phyloP scores from a whole-genome alignment of 2,888 invertebrate genomes.

The Pinctada fucata region DNA sequence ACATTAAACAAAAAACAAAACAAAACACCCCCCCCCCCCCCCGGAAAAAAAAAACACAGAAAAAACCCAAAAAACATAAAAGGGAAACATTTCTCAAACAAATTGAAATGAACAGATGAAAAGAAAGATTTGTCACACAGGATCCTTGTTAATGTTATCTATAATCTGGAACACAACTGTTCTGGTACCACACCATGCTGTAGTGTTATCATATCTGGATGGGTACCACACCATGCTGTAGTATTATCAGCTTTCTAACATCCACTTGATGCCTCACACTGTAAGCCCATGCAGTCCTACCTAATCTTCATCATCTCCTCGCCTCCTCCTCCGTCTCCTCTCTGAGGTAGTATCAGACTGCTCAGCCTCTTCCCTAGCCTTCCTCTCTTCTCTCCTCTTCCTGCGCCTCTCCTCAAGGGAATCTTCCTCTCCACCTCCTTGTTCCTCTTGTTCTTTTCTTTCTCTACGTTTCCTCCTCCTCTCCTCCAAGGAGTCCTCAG shows the following conservation, averaged over 20 bases:
- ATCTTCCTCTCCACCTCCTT: conserved; percentile 12
- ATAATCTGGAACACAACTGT: no score
- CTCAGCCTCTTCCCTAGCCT: conserved; percentile 26
- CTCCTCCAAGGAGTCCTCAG: conserved; percentile 24
- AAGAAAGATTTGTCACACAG: no score
- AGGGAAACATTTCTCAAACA: no score
- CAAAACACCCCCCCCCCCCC: no score
- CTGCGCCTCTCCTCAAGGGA: conserved; percentile 1
- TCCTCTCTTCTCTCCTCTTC: conserved; percentile 33
- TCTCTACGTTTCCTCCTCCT: conserved; percentile 25
- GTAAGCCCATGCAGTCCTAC: conserved; percentile 12
- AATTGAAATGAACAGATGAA: no score
- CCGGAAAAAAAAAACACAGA: no score
- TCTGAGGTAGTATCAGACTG: conserved; percentile 25
- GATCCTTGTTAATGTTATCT: no score
- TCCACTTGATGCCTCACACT: no score
- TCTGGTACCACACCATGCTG: not conserved
- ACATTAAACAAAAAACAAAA: no score
- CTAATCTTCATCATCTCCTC: conserved; percentile 34
- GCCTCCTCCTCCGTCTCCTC: conserved; percentile 33
- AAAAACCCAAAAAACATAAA: no score
- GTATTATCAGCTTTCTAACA: not conserved
- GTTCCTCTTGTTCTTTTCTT: conserved; percentile 19
- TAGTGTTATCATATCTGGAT: not conserved
- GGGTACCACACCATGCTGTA: not conserved